Conservation (phyloP, 2,113 vertebrate species). For the Archilochus colubris region DNA sequence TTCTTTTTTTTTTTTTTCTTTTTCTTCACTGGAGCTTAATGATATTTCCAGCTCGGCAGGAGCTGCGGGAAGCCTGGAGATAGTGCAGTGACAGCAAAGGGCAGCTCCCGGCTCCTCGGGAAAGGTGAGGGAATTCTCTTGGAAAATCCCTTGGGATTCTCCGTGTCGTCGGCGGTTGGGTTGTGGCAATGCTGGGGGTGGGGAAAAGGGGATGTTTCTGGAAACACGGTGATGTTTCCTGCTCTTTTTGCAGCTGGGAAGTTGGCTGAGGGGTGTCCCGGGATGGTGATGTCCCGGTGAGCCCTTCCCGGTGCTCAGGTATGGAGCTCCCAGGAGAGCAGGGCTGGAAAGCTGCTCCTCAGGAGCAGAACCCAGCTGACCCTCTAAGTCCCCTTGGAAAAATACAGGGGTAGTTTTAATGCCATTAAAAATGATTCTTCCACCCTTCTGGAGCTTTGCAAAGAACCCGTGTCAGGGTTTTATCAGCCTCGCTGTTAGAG, state of each 20-base stretch:
- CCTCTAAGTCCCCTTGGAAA: not conserved
- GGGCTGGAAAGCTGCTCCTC: not conserved
- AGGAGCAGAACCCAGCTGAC: not conserved
- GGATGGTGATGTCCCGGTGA: not conserved
- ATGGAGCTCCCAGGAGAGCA: not conserved
- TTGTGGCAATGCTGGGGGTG: not conserved
- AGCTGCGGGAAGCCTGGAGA: conserved; percentile 46
- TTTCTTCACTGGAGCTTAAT: conserved; percentile 31
- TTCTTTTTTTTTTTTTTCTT: not conserved
- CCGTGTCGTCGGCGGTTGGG: not conserved
- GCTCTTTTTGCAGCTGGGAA: not conserved
- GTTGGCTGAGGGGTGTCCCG: not conserved
- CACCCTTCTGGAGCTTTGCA: not conserved
- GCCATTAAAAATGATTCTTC: not conserved
- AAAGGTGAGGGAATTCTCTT: conserved; percentile 50
- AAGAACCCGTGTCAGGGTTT: not conserved
- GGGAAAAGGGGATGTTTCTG: not conserved
- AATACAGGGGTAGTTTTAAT: not conserved
- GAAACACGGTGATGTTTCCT: accelerated
- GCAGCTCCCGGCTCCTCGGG: conserved; percentile 25
- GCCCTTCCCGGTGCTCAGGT: not conserved
- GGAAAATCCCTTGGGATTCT: conserved; percentile 11
- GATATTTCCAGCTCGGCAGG: conserved; percentile 44
- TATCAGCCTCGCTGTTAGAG: not conserved
- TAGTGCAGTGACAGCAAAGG: not conserved